Evolutionary conservation across 2,797 vertebrate species (phyloP).

Genomic region (Potorous gilbertii): DNA sequence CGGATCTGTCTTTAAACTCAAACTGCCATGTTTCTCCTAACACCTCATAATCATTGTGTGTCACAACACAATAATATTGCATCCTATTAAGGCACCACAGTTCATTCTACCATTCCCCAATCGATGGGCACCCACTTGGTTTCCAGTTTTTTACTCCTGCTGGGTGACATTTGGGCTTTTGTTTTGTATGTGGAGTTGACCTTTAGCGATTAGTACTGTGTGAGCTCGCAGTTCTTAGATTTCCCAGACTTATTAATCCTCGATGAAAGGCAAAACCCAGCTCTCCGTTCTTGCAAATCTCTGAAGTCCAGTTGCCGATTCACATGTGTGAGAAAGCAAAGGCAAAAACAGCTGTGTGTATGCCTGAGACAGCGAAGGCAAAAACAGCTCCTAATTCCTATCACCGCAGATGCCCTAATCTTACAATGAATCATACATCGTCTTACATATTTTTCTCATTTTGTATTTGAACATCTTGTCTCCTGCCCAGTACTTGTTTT

Average conservation of each 20-base stretch:
- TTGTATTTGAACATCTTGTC: background rate
- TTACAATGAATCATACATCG: background rate
- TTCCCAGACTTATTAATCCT: background rate
- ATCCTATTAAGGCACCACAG: background rate
- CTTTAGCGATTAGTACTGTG: background rate
- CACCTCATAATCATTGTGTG: background rate
- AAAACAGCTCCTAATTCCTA: background rate
- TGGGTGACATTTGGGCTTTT: background rate
- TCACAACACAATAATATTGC: background rate
- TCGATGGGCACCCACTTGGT: background rate
- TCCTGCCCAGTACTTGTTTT: background rate
- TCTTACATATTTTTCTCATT: background rate
- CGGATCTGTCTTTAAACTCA: background rate
- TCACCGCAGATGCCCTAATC: background rate
- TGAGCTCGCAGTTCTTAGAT: background rate
- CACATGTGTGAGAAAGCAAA: background rate
- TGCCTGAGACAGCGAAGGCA: background rate
- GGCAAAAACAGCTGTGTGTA: background rate
- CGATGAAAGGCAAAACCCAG: background rate
- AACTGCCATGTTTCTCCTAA: background rate
- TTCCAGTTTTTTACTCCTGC: background rate
- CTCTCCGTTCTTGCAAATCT: background rate
- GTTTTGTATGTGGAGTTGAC: background rate
- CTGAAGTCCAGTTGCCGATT: background rate
- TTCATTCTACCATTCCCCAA: background rate